Percentiles rank a stretch among this genome's conserved stretches.
Evolutionary conservation across 2,888 invertebrate genomes (phyloP).

Genomic region (Cyclophora albipunctata): DNA sequence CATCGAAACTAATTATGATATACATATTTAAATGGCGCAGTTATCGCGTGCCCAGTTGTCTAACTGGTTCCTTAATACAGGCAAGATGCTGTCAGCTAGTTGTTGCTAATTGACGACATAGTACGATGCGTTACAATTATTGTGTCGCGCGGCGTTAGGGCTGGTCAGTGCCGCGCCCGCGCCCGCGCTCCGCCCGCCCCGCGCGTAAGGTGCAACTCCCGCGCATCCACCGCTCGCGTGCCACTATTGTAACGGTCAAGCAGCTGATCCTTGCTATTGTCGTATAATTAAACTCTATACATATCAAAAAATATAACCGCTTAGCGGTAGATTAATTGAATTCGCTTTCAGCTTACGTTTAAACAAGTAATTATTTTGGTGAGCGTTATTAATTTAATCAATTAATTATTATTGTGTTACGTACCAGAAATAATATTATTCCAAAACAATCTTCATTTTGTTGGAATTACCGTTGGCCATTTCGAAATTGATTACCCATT

Average conservation of each 20-base stretch:
- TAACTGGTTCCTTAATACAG: slow-evolving; percentile 42
- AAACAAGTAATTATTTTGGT: no score
- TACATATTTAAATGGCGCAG: slow-evolving; percentile 37
- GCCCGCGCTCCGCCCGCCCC: neutral
- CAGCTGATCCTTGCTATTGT: slow-evolving; percentile 60
- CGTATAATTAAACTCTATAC: slow-evolving; percentile 55
- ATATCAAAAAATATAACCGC: slow-evolving; percentile 7
- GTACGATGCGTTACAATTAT: slow-evolving; percentile 54
- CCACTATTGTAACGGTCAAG: slow-evolving; percentile 50
- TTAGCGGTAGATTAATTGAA: slow-evolving; percentile 6
- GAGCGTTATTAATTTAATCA: no score
- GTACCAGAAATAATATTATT: no score
- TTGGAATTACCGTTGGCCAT: no score
- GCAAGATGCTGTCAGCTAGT: slow-evolving; percentile 42
- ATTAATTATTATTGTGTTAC: no score
- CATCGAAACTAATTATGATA: slow-evolving; percentile 30
- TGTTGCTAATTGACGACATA: slow-evolving; percentile 49
- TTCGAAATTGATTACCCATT: no score
- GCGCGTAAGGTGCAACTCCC: slow-evolving; percentile 5
- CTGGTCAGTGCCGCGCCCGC: slow-evolving; percentile 1
- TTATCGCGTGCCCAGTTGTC: slow-evolving; percentile 39
- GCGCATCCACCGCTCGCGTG: slow-evolving; percentile 42
- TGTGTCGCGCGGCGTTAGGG: slow-evolving; percentile 34
- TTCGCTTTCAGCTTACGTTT: no score
- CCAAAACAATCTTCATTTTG: no score